phyloP scores from a whole-genome alignment of 2,113 vertebrate genomes.

The Paralichthys olivaceus region DNA sequence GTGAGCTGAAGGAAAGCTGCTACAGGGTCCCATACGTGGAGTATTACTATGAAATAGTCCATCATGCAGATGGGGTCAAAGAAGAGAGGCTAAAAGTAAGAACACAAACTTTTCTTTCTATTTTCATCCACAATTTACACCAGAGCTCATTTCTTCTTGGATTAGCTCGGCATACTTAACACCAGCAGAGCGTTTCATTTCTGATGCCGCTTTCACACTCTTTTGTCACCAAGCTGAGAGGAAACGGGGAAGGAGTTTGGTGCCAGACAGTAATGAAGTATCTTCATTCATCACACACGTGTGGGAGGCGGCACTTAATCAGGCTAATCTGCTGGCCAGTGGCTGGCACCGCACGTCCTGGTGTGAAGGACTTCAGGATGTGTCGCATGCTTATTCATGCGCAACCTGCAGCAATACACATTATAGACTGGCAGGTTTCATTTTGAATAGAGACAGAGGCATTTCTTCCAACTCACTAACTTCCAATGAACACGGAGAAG shows the following conservation, averaged over 20 bases:
- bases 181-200: conserved; percentile 23
- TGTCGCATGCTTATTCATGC: conserved; percentile 16
- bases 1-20: conserved; percentile 81
- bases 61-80: conserved; percentile 68
- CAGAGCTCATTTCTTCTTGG: neutral
- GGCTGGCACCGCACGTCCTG: conserved; percentile 50
- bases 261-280: conserved; percentile 72
- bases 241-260: conserved; percentile 64
- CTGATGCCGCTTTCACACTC: conserved; percentile 53
- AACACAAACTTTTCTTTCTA: neutral
- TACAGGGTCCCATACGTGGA: conserved; percentile 78
- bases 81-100: conserved; percentile 80
- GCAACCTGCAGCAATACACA: conserved; percentile 45
- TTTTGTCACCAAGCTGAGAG: conserved; percentile 47
- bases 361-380: conserved; percentile 39
- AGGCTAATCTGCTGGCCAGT: conserved; percentile 44
- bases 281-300: conserved; percentile 66
- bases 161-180: conserved; percentile 20
- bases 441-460: neutral
- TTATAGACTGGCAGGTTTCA: conserved; percentile 1
- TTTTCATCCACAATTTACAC: neutral
- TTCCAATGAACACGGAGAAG: neutral
- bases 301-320: conserved; percentile 63
- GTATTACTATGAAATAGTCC: conserved; percentile 78
- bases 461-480: neutral